These are phyloP conservation scores for Hemicentrotus pulcherrimus DNA, from an alignment of 35 echinoderm and acorn worm species.

Conservation along the genomic window DNA sequence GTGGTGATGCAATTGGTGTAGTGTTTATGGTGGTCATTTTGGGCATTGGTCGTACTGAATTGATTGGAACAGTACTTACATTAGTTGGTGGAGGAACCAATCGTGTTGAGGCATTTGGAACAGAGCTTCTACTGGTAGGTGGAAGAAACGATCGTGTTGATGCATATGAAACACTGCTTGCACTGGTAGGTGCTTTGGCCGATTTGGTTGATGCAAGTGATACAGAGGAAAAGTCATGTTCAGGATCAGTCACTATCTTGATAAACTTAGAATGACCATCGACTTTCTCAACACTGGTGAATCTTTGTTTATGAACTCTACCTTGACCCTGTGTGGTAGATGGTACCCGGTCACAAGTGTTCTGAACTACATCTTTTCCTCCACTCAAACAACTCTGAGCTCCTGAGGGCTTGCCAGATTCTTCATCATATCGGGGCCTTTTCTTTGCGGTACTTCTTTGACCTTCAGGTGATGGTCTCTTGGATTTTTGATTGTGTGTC, in stretches of 20 bases:
- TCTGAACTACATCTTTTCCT: not conserved
- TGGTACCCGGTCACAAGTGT: not conserved
- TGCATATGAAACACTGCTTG: not conserved
- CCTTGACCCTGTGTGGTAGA: not conserved
- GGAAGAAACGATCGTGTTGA: not conserved
- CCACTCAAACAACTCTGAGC: not conserved
- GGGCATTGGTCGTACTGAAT: not conserved
- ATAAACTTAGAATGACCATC: not conserved
- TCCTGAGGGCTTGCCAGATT: not conserved
- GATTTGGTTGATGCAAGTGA: not conserved
- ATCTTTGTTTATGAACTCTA: not conserved
- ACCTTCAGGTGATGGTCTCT: not conserved
- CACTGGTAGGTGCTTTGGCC: not conserved
- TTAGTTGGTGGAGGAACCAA: not conserved
- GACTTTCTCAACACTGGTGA: not conserved
- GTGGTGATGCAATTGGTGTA: not conserved
- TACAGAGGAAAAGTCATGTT: not conserved
- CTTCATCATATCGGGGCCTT: not conserved
- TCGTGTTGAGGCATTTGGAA: not conserved
- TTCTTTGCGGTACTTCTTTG: not conserved
- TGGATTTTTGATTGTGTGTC: not conserved
- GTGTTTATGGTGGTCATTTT: not conserved
- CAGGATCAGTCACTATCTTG: not conserved
- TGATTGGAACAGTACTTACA: not conserved
- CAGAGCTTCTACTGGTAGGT: not conserved